Percentiles rank a stretch among this genome's conserved stretches.
phyloP scores from a whole-genome alignment of 2,888 invertebrate genomes.

The Aspidiotus rigidus region DNA sequence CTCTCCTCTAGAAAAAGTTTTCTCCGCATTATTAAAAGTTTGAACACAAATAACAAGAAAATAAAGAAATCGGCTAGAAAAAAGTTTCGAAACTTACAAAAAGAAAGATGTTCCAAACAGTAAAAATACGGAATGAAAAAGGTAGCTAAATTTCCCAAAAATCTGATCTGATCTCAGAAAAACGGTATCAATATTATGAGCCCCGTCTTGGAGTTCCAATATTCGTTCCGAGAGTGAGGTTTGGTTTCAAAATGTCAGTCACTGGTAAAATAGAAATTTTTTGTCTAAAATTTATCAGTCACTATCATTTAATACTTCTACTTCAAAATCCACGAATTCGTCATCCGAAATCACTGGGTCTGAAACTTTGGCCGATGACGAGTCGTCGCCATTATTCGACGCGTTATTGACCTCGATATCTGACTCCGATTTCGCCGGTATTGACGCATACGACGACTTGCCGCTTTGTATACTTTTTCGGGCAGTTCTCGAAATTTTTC shows the following conservation, averaged over 20 bases:
- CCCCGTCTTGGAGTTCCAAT: too few species aligned
- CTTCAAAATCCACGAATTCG: slow-evolving; percentile 15
- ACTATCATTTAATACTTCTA: slow-evolving; percentile 24
- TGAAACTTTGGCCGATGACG: neutral
- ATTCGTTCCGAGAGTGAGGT: too few species aligned
- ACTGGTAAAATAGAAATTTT: too few species aligned
- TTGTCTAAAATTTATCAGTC: slow-evolving; percentile 5
- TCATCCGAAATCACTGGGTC: slow-evolving; percentile 11
- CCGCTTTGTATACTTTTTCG: neutral
- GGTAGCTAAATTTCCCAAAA: too few species aligned
- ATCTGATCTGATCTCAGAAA: too few species aligned
- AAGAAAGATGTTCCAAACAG: neutral
- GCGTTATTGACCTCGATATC: neutral
- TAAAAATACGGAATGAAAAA: neutral
- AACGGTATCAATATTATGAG: too few species aligned
- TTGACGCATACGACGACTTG: neutral
- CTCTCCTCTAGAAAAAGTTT: too few species aligned
- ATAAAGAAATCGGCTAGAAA: neutral
- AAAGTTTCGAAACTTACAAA: slow-evolving; percentile 5
- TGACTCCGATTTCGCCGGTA: neutral
- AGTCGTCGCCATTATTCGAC: neutral
- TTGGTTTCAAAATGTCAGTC: too few species aligned
- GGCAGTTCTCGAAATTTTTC: neutral
- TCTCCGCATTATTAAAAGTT: neutral
- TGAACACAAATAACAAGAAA: neutral